Evolutionary conservation across 2,797 vertebrate genomes (phyloP), one percentile per base, ranked within the genome.

Genomic region (Halcyon leucocephala): DNA sequence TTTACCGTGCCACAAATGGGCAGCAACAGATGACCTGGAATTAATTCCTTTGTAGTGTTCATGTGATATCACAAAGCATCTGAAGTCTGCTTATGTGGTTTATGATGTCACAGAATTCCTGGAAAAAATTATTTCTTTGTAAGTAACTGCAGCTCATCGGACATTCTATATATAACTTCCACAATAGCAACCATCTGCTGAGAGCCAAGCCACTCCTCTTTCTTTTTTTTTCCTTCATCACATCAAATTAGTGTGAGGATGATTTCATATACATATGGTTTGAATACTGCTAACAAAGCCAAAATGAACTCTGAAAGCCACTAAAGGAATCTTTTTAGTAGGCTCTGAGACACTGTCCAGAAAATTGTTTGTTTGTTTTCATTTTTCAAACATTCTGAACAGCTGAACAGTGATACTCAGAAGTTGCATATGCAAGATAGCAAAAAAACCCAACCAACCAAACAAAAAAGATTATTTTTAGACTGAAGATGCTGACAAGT

Each of bases 131-230:
- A 77, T 89, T 95, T 96, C 92, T 93, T 93, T 96, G 70, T 82
- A 95, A 97, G 88, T 83, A 42, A 84, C 82, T 93, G 89, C 54
- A 26, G 60, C 84, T 96, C 95, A 84, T 89, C 69, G 91, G 74
- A 81, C 81, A 29, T 70, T 93, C 91, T 96, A 86, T 90, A 95
- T 95, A 93, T 95, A 96, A 72, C 93, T 74, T 96, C 76, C 81
- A 84, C 84, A 97, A 96, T 91, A 97, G 73, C 73, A 96, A 66
- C 74, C 91, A 89, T 86, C 96, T 93, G 82, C 95, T 90, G 71
- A 85, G 51, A 96, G 64, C 12, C 49, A 90, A 57, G 69, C 64
- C 81, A 67, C 92, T 92, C 84, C 91, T 15, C 60, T 82, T 48
- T 78, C 74, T 80, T 87, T 84, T 61, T 41, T 86, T 62, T 62